Evolutionary conservation across 2,888 invertebrate genomes (phyloP).

Genomic region (Priocnemis perturbator): DNA sequence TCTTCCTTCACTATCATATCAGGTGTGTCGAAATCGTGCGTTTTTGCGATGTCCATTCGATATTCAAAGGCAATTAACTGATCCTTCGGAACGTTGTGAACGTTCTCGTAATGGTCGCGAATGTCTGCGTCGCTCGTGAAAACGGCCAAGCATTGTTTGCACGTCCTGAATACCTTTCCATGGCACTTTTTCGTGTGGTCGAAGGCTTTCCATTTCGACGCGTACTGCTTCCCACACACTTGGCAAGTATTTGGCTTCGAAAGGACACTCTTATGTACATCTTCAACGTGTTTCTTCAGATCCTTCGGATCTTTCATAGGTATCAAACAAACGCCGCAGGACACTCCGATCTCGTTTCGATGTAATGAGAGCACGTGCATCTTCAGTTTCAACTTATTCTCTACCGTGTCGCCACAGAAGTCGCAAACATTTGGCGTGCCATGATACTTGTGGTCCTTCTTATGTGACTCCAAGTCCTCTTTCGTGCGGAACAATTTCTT

Average conservation of each 20-base stretch:
- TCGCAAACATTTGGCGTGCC: slow-evolving; percentile 77
- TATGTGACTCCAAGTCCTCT: slow-evolving; percentile 76
- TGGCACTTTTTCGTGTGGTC: slow-evolving; percentile 80
- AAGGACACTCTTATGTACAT: slow-evolving; percentile 76
- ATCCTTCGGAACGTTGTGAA: slow-evolving; percentile 73
- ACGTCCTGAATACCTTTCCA: slow-evolving; percentile 78
- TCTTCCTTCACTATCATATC: slow-evolving; percentile 69
- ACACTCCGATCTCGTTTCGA: slow-evolving; percentile 77
- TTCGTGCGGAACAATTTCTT: slow-evolving; percentile 77
- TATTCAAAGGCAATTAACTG: slow-evolving; percentile 69
- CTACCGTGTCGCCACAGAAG: slow-evolving; percentile 78
- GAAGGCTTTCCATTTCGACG: slow-evolving; percentile 79
- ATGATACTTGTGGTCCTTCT: slow-evolving; percentile 76
- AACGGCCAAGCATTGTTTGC: slow-evolving; percentile 79
- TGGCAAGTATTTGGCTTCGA: slow-evolving; percentile 77
- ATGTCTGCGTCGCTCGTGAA: slow-evolving; percentile 77
- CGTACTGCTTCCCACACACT: slow-evolving; percentile 79
- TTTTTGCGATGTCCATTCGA: slow-evolving; percentile 60
- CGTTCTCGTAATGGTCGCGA: slow-evolving; percentile 75
- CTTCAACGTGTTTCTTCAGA: slow-evolving; percentile 77
- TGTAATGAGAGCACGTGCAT: slow-evolving; percentile 79
- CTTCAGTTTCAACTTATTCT: slow-evolving; percentile 78
- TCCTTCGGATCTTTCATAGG: slow-evolving; percentile 78
- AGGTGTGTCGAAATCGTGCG: slow-evolving; percentile 57
- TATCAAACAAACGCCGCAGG: slow-evolving; percentile 79